A percentile compares a stretch with the other conserved stretches of the same genome.
phyloP scores from a whole-genome alignment of 2,888 invertebrate genomes.

The Fabriciana adippe region DNA sequence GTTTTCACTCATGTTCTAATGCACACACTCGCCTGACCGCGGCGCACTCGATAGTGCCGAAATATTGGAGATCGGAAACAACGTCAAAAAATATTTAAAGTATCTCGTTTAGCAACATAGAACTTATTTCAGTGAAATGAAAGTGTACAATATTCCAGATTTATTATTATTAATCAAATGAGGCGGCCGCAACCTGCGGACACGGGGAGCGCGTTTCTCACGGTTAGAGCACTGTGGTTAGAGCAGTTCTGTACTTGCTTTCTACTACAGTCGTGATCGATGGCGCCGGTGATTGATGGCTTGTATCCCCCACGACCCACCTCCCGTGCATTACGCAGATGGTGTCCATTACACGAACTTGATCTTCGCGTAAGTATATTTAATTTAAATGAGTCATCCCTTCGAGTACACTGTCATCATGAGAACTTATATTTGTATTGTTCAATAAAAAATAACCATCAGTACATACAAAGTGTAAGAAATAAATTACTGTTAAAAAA shows the following conservation, averaged over 20 bases:
- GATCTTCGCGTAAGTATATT: conserved; percentile 2
- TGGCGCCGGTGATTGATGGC: conserved; percentile 20
- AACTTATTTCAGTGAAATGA: too few species aligned
- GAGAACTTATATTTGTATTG: not conserved
- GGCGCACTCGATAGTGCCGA: too few species aligned
- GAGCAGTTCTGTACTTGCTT: not conserved
- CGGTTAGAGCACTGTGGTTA: not conserved
- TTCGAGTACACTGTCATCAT: not conserved
- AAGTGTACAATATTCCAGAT: too few species aligned
- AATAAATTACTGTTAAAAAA: too few species aligned
- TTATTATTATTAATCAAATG: not conserved
- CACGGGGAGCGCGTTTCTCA: not conserved
- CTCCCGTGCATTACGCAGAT: not conserved
- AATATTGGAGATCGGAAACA: too few species aligned
- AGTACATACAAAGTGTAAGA: too few species aligned
- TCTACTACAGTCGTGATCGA: conserved; percentile 13
- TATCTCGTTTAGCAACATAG: too few species aligned
- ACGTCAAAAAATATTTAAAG: too few species aligned
- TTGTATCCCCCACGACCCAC: not conserved
- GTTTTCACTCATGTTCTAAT: too few species aligned
- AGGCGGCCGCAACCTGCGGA: not conserved
- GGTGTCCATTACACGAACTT: conserved; percentile 10
- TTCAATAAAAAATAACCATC: too few species aligned
- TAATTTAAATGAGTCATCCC: not conserved
- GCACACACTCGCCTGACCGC: too few species aligned